A percentile compares a stretch with the other conserved stretches of the same genome.
Conservation (phyloP, 2,888 invertebrate genomes). For the Taphrorychus bicolor region DNA sequence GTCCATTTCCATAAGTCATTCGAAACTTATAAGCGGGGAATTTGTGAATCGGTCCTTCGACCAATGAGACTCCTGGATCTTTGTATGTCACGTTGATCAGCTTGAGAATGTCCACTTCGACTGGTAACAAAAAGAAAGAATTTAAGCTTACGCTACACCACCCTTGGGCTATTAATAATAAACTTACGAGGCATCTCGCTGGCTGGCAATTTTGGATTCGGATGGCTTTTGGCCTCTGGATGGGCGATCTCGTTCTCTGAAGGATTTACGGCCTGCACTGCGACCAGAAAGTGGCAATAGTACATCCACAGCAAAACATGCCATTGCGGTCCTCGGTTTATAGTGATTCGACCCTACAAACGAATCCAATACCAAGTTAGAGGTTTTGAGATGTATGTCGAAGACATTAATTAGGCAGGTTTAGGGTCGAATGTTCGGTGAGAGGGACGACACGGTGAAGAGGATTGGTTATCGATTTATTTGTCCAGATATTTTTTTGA, state of each 20-base stretch:
- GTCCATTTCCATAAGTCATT: constrained; percentile 58
- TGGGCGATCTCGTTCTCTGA: constrained; percentile 54
- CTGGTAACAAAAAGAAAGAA: constrained; percentile 48
- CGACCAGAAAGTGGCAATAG: constrained; percentile 22
- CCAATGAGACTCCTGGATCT: constrained; percentile 59
- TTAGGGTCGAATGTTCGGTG: background rate
- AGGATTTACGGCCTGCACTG: constrained; percentile 44
- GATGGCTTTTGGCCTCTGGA: constrained; percentile 44
- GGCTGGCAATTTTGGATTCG: constrained; percentile 55
- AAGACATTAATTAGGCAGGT: background rate
- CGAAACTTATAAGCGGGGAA: constrained; percentile 61
- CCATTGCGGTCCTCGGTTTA: too few species aligned
- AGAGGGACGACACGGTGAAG: background rate
- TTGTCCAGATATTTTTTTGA: too few species aligned
- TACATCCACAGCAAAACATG: constrained; percentile 6
- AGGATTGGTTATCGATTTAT: background rate
- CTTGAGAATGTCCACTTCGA: constrained; percentile 58
- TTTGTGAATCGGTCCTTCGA: constrained; percentile 58
- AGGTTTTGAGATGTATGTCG: constrained; percentile 7
- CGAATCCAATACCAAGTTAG: constrained; percentile 2
- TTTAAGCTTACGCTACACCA: too few species aligned
- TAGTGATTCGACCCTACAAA: constrained; percentile 9
- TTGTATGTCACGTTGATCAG: constrained; percentile 58
- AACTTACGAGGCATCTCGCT: constrained; percentile 53
- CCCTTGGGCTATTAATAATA: too few species aligned